These are phyloP conservation scores for Notocelia uddmanniana DNA, from an alignment of 2,888 invertebrate species.

Conservation along the genomic window DNA sequence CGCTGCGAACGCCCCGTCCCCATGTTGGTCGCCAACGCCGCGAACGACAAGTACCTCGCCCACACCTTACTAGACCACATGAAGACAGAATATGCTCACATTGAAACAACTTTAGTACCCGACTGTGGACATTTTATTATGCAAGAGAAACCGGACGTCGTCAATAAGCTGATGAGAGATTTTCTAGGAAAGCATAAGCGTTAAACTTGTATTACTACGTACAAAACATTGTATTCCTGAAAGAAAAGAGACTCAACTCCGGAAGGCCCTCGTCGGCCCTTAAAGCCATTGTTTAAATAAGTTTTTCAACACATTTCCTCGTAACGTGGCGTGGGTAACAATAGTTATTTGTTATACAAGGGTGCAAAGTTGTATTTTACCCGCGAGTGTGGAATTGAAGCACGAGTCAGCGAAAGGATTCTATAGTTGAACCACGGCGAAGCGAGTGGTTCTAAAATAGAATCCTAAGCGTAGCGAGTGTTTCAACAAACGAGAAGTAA, in stretches of 20 bases:
- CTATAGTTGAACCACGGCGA: no score
- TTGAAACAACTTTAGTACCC: constrained; percentile 76
- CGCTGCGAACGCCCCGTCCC: constrained; percentile 68
- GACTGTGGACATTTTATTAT: constrained; percentile 84
- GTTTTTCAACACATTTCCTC: no score
- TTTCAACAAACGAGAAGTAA: no score
- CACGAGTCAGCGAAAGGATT: no score
- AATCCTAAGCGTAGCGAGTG: no score
- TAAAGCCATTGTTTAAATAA: no score
- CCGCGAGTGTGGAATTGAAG: no score
- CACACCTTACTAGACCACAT: constrained; percentile 62
- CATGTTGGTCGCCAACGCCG: constrained; percentile 75
- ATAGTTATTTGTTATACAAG: no score
- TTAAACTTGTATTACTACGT: constrained; percentile 47
- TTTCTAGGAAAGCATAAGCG: constrained; percentile 73
- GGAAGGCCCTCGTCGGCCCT: no score
- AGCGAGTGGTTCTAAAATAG: no score
- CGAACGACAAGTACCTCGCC: constrained; percentile 73
- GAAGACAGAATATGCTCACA: constrained; percentile 71
- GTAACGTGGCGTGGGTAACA: no score
- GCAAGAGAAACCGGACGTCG: constrained; percentile 82
- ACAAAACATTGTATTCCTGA: not conserved
- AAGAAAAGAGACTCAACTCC: not conserved
- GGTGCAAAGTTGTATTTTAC: no score
- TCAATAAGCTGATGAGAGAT: constrained; percentile 81